phyloP scores from a whole-genome alignment of 2,888 invertebrate species.

The Trimorus sp. region DNA sequence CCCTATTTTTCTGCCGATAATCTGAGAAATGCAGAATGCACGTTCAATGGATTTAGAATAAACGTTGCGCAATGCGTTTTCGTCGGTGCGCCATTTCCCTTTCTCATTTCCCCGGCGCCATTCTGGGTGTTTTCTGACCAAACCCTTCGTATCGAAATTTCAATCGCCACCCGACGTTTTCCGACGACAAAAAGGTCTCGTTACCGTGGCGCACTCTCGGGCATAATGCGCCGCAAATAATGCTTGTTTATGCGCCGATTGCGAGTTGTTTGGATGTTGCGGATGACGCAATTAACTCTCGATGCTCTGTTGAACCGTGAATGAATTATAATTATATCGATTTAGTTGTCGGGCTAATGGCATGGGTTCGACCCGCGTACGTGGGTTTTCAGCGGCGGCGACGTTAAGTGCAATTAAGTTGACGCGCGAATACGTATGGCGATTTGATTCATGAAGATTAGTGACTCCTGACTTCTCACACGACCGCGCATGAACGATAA shows the following conservation, averaged over 20 bases:
- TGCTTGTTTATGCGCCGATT: slow-evolving; percentile 43
- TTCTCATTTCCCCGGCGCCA: too few species aligned
- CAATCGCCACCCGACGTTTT: too few species aligned
- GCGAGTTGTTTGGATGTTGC: slow-evolving; percentile 33
- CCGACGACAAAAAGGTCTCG: too few species aligned
- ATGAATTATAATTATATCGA: slow-evolving; percentile 57
- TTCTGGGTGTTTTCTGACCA: too few species aligned
- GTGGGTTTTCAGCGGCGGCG: slow-evolving; percentile 67
- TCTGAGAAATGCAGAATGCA: too few species aligned
- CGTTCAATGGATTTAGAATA: too few species aligned
- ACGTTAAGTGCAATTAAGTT: slow-evolving; percentile 70
- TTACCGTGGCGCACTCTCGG: neutral
- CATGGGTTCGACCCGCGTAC: slow-evolving; percentile 47
- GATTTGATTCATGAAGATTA: slow-evolving; percentile 74
- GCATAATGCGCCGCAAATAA: slow-evolving; percentile 33
- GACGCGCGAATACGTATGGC: slow-evolving; percentile 68
- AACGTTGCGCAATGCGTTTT: too few species aligned
- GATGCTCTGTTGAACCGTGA: slow-evolving; percentile 54
- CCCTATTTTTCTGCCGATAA: too few species aligned
- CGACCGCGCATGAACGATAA: slow-evolving; percentile 76
- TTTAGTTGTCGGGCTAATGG: slow-evolving; percentile 49
- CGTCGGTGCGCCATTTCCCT: too few species aligned
- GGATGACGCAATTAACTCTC: slow-evolving; percentile 43
- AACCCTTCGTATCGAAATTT: too few species aligned
- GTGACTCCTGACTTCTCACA: slow-evolving; percentile 71